Conservation (phyloP, 2,797 vertebrate genomes). For the Antennarius maculatus region DNA sequence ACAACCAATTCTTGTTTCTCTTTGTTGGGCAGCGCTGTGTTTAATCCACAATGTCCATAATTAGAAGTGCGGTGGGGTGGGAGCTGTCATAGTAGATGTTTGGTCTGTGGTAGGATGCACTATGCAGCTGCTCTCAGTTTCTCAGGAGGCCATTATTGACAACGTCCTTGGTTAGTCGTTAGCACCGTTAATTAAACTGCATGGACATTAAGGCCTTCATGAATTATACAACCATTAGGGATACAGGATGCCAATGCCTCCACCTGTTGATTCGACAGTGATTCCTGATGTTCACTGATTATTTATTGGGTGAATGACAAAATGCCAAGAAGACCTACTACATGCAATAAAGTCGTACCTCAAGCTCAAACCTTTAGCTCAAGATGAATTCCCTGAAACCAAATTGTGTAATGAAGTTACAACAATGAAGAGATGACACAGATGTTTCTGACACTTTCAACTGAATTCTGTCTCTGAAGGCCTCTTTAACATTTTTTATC, state of each 20-base stretch:
- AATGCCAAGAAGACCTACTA: background rate
- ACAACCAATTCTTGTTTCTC: conserved; percentile 83
- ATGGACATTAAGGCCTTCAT: conserved; percentile 36
- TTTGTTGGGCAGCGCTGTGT: conserved; percentile 80
- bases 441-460: background rate
- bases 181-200: conserved; percentile 47
- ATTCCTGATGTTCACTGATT: conserved; percentile 3
- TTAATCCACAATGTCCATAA: conserved; percentile 81
- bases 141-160: conserved; percentile 62
- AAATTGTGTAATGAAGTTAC: background rate
- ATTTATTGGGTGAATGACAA: conserved; percentile 3
- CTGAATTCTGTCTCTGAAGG: background rate
- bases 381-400: background rate
- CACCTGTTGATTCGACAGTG: conserved; percentile 9
- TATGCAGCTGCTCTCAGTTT: conserved; percentile 67
- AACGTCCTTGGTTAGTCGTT: conserved; percentile 53
- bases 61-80: conserved; percentile 80
- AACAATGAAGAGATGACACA: background rate
- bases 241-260: conserved; percentile 14
- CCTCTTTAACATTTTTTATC: background rate
- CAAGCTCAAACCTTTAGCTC: background rate
- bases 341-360: background rate
- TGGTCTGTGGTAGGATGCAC: conserved; percentile 56
- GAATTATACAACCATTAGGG: conserved; percentile 56
- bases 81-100: conserved; percentile 73